Evolutionary conservation across 2,888 invertebrate species (phyloP).

Genomic region (Crematogaster levior): DNA sequence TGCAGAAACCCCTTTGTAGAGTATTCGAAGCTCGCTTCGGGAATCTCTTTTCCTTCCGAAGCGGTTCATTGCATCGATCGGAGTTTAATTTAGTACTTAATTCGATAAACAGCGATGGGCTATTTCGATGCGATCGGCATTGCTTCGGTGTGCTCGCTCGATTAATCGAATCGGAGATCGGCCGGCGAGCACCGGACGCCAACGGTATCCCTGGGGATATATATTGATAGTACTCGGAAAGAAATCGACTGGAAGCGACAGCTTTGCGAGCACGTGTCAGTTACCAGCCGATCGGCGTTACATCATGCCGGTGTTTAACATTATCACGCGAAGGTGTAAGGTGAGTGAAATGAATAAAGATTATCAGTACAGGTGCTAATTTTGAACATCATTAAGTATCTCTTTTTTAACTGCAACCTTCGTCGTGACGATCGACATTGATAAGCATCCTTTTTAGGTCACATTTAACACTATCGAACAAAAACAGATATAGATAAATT

Average conservation of each 20-base stretch:
- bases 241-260: slow-evolving; percentile 57
- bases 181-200: not conserved
- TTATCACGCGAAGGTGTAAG: slow-evolving; percentile 88
- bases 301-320: slow-evolving; percentile 88
- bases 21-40: not conserved
- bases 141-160: slow-evolving; percentile 8
- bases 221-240: slow-evolving; percentile 30
- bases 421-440: slow-evolving; percentile 1
- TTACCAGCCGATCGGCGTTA: slow-evolving; percentile 19
- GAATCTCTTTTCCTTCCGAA: not conserved
- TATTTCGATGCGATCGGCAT: slow-evolving; percentile 28
- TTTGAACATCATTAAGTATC: slow-evolving; percentile 32
- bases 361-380: slow-evolving; percentile 2
- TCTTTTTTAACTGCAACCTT: not conserved
- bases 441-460: slow-evolving; percentile 14
- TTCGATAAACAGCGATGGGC: slow-evolving; percentile 34
- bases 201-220: not conserved
- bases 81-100: slow-evolving; percentile 38
- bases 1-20: not conserved
- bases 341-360: slow-evolving; percentile 83
- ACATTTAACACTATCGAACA: not conserved
- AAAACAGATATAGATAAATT: slow-evolving; percentile 17
- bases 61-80: slow-evolving; percentile 14
- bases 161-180: slow-evolving; percentile 40
- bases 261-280: slow-evolving; percentile 43